phyloP scores from a whole-genome alignment of 1,140 invertebrate species.

The Micrasema longulum region DNA sequence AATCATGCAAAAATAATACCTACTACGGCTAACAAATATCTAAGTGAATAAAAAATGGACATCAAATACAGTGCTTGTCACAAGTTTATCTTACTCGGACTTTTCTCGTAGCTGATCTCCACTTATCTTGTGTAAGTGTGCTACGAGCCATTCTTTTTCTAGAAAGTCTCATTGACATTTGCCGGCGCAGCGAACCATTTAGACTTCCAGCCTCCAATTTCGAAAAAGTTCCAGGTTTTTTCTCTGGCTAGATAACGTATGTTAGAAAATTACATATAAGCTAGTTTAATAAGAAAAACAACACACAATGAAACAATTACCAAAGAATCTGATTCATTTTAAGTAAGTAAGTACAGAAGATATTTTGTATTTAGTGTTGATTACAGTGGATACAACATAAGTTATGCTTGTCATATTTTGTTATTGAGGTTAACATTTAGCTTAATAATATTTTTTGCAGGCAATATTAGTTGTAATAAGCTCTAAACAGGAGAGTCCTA shows the following conservation, averaged over 20 bases:
- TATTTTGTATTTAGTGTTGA: no score
- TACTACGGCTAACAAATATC: neutral
- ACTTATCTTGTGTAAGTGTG: slow-evolving; percentile 63
- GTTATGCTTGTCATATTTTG: no score
- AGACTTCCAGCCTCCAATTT: slow-evolving; percentile 69
- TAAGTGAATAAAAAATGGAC: slow-evolving; percentile 23
- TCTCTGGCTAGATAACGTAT: slow-evolving; percentile 56
- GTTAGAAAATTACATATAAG: slow-evolving; percentile 7
- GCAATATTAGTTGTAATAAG: no score
- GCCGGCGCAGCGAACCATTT: slow-evolving; percentile 68
- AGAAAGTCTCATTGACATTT: slow-evolving; percentile 64
- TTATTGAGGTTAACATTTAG: no score
- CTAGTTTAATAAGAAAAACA: no score
- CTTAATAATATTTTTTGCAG: no score
- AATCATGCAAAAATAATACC: neutral
- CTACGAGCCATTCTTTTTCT: slow-evolving; percentile 57
- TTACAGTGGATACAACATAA: no score
- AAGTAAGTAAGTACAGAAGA: no score
- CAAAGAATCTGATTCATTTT: no score
- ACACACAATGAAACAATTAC: no score
- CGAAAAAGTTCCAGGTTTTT: slow-evolving; percentile 69
- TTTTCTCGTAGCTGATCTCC: slow-evolving; percentile 75
- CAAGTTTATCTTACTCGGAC: slow-evolving; percentile 70
- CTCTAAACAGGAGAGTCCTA: no score
- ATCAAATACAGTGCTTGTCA: slow-evolving; percentile 16